These are phyloP conservation scores for Tragelaphus imberbis DNA, from an alignment of 2,113 vertebrate species.

Conservation along the genomic window DNA sequence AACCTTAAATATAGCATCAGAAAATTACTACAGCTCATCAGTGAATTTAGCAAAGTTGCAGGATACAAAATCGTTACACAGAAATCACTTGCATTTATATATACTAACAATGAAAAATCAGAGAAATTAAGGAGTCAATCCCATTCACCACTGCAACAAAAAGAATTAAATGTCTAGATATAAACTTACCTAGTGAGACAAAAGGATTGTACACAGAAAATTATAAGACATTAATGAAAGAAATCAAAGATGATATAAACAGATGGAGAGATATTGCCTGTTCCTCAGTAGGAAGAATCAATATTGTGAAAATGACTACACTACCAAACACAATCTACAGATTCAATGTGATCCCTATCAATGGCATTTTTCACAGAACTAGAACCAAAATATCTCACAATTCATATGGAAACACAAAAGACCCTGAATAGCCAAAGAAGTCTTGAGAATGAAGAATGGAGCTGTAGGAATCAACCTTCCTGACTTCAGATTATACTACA, in stretches of 20 bases:
- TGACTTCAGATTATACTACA: background rate
- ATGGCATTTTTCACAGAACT: background rate
- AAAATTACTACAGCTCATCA: background rate
- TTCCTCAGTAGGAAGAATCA: background rate
- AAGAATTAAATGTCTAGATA: background rate
- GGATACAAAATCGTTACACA: background rate
- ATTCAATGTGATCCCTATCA: background rate
- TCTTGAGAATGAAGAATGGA: background rate
- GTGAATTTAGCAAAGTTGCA: background rate
- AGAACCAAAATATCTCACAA: background rate
- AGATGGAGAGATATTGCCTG: background rate
- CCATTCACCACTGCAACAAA: background rate
- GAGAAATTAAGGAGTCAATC: background rate
- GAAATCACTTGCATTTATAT: background rate
- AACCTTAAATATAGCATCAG: background rate
- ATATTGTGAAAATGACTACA: background rate
- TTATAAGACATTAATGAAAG: background rate
- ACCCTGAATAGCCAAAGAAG: background rate
- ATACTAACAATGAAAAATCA: background rate
- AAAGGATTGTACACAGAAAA: background rate
- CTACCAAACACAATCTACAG: background rate
- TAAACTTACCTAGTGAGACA: background rate
- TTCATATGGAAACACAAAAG: background rate
- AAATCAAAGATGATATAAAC: background rate
- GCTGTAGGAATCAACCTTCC: background rate